Conservation (phyloP, 1,140 invertebrate species). For the Drosophila chauvacae region DNA sequence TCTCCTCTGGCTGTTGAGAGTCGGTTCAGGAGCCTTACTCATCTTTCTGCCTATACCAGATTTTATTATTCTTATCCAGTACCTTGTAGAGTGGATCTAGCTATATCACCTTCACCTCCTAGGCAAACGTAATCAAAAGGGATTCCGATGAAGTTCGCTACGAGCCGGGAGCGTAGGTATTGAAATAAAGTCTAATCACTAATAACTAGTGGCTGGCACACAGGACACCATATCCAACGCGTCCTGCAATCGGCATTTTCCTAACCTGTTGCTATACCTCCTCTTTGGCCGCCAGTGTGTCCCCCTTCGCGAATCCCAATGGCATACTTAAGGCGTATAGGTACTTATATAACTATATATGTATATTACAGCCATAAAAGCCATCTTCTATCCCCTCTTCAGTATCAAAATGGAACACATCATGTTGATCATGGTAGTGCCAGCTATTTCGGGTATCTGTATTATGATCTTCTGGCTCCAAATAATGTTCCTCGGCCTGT, state of each 20-base stretch:
- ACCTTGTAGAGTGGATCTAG: no score
- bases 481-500: conserved; percentile 38
- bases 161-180: conserved; percentile 54
- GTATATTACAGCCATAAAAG: no score
- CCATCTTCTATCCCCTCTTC: background rate
- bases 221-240: conserved; percentile 46
- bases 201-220: no score
- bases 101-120: no score
- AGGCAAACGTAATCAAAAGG: conserved; percentile 38
- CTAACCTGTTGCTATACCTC: conserved; percentile 48
- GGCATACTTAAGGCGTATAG: background rate
- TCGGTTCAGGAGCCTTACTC: background rate
- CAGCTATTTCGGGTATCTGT: conserved; percentile 8
- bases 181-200: background rate
- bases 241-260: conserved; percentile 51
- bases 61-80: background rate
- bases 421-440: background rate
- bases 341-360: conserved; percentile 13
- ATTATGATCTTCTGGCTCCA: conserved; percentile 46
- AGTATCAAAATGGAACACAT: background rate
- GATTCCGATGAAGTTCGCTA: conserved; percentile 44
- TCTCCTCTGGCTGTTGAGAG: background rate
- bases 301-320: conserved; percentile 56
- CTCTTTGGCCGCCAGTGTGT: conserved; percentile 36
- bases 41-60: background rate